Evolutionary conservation across 2,797 vertebrate species (phyloP).

Genomic region (Epinephelus malabaricus): DNA sequence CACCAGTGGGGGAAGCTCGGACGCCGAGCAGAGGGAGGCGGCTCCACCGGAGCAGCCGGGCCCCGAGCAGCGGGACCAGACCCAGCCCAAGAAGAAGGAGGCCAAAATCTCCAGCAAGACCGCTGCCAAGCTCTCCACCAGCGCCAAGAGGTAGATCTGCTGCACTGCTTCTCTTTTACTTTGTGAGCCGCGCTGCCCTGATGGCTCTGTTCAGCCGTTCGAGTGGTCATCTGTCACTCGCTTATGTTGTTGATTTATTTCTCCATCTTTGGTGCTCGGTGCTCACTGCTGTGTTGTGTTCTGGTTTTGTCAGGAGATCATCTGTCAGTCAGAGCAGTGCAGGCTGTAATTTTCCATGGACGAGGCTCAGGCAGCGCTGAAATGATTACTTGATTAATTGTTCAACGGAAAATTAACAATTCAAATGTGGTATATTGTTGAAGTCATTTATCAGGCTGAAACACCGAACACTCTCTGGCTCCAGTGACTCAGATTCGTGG

Average conservation of each 20-base stretch:
- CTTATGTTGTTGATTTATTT: not conserved
- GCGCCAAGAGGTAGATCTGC: conserved; percentile 92
- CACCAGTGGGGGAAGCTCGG: conserved; percentile 95
- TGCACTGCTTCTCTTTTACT: conserved; percentile 1
- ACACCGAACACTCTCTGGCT: not conserved
- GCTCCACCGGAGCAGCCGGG: conserved; percentile 88
- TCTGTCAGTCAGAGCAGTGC: not conserved
- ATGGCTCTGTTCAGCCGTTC: not conserved
- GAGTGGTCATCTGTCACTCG: conserved; percentile 12
- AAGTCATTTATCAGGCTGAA: not conserved
- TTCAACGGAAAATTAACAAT: not conserved
- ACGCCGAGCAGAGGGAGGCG: conserved; percentile 92
- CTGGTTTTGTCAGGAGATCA: not conserved
- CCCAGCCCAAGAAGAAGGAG: conserved; percentile 95
- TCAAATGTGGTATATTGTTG: not conserved
- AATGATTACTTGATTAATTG: not conserved
- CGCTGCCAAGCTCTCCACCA: conserved; percentile 95
- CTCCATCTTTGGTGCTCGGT: not conserved
- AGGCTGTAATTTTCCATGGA: not conserved
- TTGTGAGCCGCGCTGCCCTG: not conserved
- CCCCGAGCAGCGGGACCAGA: conserved; percentile 89
- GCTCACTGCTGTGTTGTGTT: not conserved
- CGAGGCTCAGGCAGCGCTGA: not conserved
- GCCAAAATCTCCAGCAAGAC: conserved; percentile 97
- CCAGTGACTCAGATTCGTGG: not conserved